phyloP scores from a whole-genome alignment of 2,113 vertebrate species.

The Pandion haliaetus region DNA sequence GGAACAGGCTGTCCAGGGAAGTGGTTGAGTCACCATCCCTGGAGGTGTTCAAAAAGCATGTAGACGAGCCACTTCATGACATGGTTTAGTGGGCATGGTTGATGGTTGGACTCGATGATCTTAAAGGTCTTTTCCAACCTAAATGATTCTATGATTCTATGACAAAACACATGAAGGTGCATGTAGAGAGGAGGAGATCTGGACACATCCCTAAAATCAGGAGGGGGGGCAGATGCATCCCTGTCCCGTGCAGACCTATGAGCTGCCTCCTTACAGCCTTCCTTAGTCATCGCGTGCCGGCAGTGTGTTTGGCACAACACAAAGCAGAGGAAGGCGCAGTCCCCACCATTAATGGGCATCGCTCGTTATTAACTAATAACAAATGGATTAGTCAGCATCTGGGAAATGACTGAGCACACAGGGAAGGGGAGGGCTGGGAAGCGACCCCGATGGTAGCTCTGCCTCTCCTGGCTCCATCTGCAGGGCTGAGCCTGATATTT shows the following conservation, averaged over 20 bases:
- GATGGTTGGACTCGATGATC: no score
- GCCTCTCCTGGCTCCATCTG: neutral
- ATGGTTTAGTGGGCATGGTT: no score
- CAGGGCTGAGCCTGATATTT: neutral
- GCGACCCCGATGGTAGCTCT: neutral
- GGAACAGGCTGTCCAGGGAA: no score
- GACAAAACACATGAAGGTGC: neutral
- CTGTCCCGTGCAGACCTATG: fast-evolving
- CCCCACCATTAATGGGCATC: neutral
- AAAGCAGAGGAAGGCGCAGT: neutral
- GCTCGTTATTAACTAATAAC: neutral
- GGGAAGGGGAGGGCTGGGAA: neutral
- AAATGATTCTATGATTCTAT: no score
- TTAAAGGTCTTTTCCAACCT: no score
- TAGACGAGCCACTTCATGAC: no score
- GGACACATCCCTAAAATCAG: neutral
- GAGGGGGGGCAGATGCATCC: neutral
- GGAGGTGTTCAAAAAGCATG: no score
- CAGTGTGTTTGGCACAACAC: neutral
- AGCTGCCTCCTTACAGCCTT: neutral
- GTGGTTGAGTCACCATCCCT: no score
- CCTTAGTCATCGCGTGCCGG: neutral
- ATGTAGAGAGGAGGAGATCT: neutral
- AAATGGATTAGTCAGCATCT: neutral
- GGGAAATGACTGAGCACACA: neutral